Base-by-base conservation (phyloP, 1,140 invertebrate genomes). In the Drosophila novamexicana region DNA sequence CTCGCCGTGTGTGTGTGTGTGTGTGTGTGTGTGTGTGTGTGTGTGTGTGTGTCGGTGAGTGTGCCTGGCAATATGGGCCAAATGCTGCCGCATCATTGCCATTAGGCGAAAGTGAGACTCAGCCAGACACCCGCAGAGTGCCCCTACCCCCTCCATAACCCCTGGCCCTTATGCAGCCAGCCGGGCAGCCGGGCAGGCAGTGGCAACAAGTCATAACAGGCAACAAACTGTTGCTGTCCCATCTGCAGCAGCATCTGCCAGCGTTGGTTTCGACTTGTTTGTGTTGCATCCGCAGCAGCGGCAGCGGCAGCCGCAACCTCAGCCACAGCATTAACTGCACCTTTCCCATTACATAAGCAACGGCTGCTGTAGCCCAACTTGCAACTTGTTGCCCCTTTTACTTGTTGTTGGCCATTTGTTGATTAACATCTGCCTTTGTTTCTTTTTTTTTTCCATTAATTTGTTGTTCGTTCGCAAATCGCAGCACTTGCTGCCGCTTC, bases 41-140 rank as follows among this genome's bases (percentile, higher is more conserved):
- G 18, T 50, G 5, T 40, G 7, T 29, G 10, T 14, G 12, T 40
- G 16, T 52, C 32, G 16, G 2, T 45, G 44, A 1, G 8, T 40
- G 14, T 62, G 34, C 22, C 34, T 62, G 59, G 42, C 34, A 70
- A 75, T 75, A 64, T 70, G 72, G 67, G 72, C 66, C 59, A 70
- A 75, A 75, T 75, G 72, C 67, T 75, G 72, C 72, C 58, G 72
- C 72, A 75, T 75, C 72, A 75, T 75, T 63, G 72, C 59, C 72
- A 75, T 70, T 58, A 75, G 56, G 73, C 73, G 73, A 75, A 75
- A 75, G 73, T 75, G 54, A 71, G 59, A 64, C 71, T 58, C 44
- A 64, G 52, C 49, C 59, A 47, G 42, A 32, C 63, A 2, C 16
- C 39, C 9, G 37, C 44, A 36, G 6, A 12, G 1, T 1, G 10